Base-by-base conservation (phyloP, 2,113 vertebrate genomes). In the Burhinus bistriatus region DNA sequence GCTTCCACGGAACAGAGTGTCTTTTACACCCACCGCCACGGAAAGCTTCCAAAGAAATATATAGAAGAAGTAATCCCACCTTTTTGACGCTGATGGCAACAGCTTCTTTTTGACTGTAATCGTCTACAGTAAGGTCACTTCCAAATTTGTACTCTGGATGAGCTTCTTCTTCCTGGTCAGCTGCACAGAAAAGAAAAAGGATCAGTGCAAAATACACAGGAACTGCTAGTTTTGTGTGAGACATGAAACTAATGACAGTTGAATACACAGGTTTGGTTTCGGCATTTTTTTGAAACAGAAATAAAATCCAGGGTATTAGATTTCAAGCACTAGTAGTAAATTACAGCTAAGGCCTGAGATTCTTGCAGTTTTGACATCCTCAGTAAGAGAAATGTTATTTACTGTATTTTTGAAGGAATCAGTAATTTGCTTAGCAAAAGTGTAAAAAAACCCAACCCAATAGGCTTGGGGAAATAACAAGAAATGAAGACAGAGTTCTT, bases 71-170 rank as follows among this genome's bases (percentile, higher is more conserved):
- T 40, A 94, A 38, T 77, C 98, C 61, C 86, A 99, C 99, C 98
- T 99, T 99, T 98, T 99, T 99, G 90, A 99, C 97, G 27, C 98
- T 99, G 97, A 99, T 99, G 77, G 97, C 98, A 77, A 97, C 97
- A 27, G 98, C 96, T 85, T 99, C 98, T 90, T 99, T 99, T 95
- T 99, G 99, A 87, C 98, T 98, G 58, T 98, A 97, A 90, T 99
- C 99, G 86, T 99, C 99, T 13, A 98, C 98, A 87, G 98, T 98
- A 90, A 99, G 97, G 79, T 98, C 98, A 96, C 95, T 99, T 97
- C 98, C 98, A 92, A 98, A 98, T 95, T 99, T 99, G n/a, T 98
- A 98, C 80, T 99, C 99, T 0, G 99, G 99, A 89, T 99, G 99
- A 89, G 98, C 98, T 94, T 99, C 98, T 61, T 99, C 99, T 83